phyloP scores from a whole-genome alignment of 2,797 vertebrate species.

The Pampus argenteus region DNA sequence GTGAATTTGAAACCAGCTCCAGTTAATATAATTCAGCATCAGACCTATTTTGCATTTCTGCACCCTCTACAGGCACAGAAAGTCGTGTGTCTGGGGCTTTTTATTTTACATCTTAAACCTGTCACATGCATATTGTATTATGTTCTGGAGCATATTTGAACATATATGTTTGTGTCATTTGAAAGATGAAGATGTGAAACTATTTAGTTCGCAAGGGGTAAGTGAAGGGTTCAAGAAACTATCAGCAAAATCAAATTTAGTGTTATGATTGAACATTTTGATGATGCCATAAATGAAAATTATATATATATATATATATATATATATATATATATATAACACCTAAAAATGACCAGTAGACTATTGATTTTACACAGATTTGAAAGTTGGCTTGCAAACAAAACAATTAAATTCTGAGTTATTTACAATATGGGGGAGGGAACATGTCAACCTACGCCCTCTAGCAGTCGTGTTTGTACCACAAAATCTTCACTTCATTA shows the following conservation, averaged over 20 bases:
- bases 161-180: no score
- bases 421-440: background rate
- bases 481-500: background rate
- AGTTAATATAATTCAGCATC: background rate
- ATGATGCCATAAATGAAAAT: no score
- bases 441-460: background rate
- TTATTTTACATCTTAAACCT: background rate
- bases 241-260: background rate
- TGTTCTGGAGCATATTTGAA: no score
- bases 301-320: no score
- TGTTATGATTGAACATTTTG: no score
- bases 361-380: background rate
- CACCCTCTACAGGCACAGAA: no score
- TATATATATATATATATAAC: no score
- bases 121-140: no score
- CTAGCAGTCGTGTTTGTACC: background rate
- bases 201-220: background rate
- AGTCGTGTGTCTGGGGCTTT: background rate
- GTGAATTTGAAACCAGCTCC: background rate
- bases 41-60: background rate
- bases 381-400: background rate
- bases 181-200: no score
- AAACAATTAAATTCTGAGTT: no score
- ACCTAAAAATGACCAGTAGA: background rate
- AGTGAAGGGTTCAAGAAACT: background rate